Evolutionary conservation across 2,113 vertebrate genomes (phyloP).

Genomic region (Centrocercus urophasianus): DNA sequence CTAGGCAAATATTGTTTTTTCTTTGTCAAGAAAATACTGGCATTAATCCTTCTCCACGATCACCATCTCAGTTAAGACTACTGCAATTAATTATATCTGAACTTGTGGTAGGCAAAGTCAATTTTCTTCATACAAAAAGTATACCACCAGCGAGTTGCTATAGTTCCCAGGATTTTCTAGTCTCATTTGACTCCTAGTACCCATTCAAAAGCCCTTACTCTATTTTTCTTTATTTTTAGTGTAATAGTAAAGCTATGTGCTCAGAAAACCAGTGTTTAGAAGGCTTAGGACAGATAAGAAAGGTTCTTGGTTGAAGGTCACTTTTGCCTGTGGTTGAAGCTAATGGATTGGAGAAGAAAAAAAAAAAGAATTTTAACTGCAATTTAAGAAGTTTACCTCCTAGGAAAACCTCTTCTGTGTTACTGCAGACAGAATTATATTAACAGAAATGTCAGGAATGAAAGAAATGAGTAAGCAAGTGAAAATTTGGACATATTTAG

Average conservation of each 20-base stretch:
- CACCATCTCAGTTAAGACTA: background rate
- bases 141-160: background rate
- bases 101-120: background rate
- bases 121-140: background rate
- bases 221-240: background rate
- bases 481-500: background rate
- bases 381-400: background rate
- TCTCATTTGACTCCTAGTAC: background rate
- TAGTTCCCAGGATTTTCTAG: background rate
- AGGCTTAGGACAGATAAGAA: background rate
- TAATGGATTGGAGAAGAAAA: background rate
- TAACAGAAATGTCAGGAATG: background rate
- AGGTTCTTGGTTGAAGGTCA: background rate
- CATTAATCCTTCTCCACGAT: background rate
- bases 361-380: background rate
- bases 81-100: background rate
- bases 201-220: background rate
- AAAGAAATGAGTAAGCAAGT: background rate
- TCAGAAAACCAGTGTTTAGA: background rate
- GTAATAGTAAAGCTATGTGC: background rate
- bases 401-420: background rate
- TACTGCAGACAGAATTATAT: background rate
- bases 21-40: background rate
- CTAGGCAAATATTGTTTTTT: background rate
- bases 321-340: background rate